Conservation (phyloP, 2,888 invertebrate genomes). For the Cecidostiba fungosa region DNA sequence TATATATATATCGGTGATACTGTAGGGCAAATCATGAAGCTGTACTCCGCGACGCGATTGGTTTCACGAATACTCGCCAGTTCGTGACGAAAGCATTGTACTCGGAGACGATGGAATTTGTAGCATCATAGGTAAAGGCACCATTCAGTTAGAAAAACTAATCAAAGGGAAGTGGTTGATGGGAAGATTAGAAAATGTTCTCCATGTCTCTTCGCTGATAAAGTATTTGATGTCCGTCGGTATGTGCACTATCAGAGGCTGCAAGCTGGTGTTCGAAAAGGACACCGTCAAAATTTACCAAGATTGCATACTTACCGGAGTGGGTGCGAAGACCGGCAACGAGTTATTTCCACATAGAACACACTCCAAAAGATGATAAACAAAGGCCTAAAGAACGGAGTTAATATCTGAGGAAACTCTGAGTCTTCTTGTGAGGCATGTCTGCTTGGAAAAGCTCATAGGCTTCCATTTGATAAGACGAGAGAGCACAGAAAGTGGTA, state of each 20-base stretch:
- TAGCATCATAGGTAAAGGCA: not conserved
- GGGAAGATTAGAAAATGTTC: not conserved
- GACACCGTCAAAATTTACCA: not conserved
- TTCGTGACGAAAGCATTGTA: not conserved
- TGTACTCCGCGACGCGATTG: not conserved
- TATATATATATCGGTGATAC: no score
- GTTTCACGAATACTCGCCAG: no score
- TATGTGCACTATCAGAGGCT: not conserved
- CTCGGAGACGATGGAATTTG: no score
- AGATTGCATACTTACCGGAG: not conserved
- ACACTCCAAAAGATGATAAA: not conserved
- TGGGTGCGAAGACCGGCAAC: not conserved
- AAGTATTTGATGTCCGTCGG: not conserved
- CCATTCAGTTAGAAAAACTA: not conserved
- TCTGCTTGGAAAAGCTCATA: conserved; percentile 19
- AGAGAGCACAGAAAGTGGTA: not conserved
- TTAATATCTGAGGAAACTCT: not conserved
- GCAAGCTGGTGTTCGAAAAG: not conserved
- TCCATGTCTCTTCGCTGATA: not conserved
- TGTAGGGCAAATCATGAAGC: no score
- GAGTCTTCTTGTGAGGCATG: conserved; percentile 17
- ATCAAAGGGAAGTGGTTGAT: not conserved
- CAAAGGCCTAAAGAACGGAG: not conserved
- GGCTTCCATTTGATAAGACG: not conserved
- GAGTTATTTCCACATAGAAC: not conserved